Base-by-base conservation (phyloP, 1,140 invertebrate genomes). In the Eurosta solidaginis region DNA sequence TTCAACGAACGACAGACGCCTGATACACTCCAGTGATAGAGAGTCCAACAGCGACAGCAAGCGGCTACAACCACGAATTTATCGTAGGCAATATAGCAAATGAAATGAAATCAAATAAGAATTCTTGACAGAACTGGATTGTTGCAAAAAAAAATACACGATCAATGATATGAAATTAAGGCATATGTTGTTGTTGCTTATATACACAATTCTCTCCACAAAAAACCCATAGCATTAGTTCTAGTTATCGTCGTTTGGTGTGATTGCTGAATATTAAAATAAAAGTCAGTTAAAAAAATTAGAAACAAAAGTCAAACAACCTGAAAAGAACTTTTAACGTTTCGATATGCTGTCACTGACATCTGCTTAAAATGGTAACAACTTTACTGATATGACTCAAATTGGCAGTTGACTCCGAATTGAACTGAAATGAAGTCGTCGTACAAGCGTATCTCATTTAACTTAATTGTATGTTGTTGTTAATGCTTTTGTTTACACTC, bases 61-160 rank as follows among this genome's bases (percentile, higher is more conserved):
- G 33, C 54, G n/a, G 59, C 59, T 40, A 68, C 59, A 68, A 68
- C 36, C 33, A 68, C 59, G 33, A 68, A 68, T 40, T 68, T 68
- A 36, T 68, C 33, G 59, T 40, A 17, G 7, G n/a, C 17, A 68
- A 68, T 68, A 68, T 20, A 17, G 54, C 54, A 59, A 59, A 10
- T 12, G 29, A 59, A 59, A 59, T 59, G 54, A 59, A 68, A 42
- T 40, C 33, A 68, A 68, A 14, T 12, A n/a, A 10, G 6, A 68
- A 68, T 68, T 42, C 36, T 42, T 68, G 59, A 42, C 59, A 68
- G 36, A 68, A 68, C 59, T 68, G 59, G 59, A 68, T 68, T 68
- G 33, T 36, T 22, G 2, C 59, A 68, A 17, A 40, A 68, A 68
- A 17, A 40, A 68, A 68, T 6, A n/a, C n/a, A 40, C 59, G 59